Base-by-base conservation (phyloP, 2,797 vertebrate genomes). In the Phoeniculus purpureus region DNA sequence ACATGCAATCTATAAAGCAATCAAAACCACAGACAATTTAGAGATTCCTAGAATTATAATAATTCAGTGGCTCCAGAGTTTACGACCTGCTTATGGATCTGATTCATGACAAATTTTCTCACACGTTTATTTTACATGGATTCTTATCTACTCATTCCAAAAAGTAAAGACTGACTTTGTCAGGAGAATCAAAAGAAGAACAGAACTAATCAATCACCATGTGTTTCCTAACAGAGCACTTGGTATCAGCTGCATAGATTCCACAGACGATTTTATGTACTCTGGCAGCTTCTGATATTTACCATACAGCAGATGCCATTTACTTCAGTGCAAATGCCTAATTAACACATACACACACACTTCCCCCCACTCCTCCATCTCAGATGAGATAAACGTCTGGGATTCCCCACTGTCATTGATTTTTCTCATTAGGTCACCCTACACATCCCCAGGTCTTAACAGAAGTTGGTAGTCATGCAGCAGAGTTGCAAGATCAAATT, bases 281-380 rank as follows among this genome's bases (percentile, higher is more conserved):
- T 90, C 87, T 25, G 78, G 66, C 66, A 92, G 79, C 62, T 92
- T 51, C 68, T 80, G 74, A 89, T 78, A 62, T 64, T 78, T 88
- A 81, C 64, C 54, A 66, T 85, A 79, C 85, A 86, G 73, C 91
- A 96, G 93, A 89, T 78, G 83, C 55, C 87, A 88, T 86, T 87
- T 85, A 92, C 66, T 72, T 89, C 76, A 92, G 77, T 81, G 80
- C 77, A 93, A 96, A 81, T 80, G 51, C 55, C 91, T 94, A 96
- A 97, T 96, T 96, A 94, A 95, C 93, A 95, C 89, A 66, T 85
- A 77, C 68, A 32, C 71, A 59, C 21, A 34, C 55, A 4, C 54
- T 73, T 75, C 40, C 48, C 32, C 52, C 20, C 9, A 9, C 54
- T 64, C 51, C 54, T 80, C 61, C 21, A 31, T 73, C 67, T 73